Conservation (phyloP, 2,888 invertebrate genomes). For the Atethmia centrago region DNA sequence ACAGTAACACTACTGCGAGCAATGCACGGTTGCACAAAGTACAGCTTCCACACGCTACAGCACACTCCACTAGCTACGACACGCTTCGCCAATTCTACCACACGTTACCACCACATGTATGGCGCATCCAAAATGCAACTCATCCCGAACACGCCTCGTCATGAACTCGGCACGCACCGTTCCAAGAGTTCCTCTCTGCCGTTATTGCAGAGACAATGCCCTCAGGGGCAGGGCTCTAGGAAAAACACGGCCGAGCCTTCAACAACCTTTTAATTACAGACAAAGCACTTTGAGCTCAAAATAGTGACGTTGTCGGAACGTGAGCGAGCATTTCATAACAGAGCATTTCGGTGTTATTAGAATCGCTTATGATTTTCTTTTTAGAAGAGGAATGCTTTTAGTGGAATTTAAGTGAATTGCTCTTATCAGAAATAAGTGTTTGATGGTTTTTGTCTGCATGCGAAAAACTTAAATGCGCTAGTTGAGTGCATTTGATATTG, state of each 20-base stretch:
- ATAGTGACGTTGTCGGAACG: slow-evolving; percentile 8
- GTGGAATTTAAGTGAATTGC: too few species aligned
- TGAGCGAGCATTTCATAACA: not conserved
- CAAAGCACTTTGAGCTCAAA: slow-evolving; percentile 21
- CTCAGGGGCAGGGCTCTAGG: slow-evolving; percentile 20
- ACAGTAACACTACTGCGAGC: not conserved
- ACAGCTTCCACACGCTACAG: not conserved
- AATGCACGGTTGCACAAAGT: not conserved
- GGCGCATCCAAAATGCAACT: slow-evolving; percentile 7
- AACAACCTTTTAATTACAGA: slow-evolving; percentile 37
- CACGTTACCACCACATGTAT: not conserved
- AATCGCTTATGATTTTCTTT: not conserved
- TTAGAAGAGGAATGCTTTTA: slow-evolving; percentile 2
- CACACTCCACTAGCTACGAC: not conserved
- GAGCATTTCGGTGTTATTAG: slow-evolving; percentile 22
- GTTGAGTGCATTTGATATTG: too few species aligned
- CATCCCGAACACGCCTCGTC: slow-evolving; percentile 5
- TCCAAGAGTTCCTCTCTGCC: slow-evolving; percentile 39
- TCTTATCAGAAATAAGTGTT: not conserved
- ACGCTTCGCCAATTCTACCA: not conserved
- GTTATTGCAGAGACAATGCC: slow-evolving; percentile 41
- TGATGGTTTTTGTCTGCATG: not conserved
- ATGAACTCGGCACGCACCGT: not conserved
- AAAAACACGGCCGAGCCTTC: slow-evolving; percentile 1
- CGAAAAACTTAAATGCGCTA: too few species aligned